Evolutionary conservation across 2,113 vertebrate genomes (phyloP).

Genomic region (Pelodiscus sinensis): DNA sequence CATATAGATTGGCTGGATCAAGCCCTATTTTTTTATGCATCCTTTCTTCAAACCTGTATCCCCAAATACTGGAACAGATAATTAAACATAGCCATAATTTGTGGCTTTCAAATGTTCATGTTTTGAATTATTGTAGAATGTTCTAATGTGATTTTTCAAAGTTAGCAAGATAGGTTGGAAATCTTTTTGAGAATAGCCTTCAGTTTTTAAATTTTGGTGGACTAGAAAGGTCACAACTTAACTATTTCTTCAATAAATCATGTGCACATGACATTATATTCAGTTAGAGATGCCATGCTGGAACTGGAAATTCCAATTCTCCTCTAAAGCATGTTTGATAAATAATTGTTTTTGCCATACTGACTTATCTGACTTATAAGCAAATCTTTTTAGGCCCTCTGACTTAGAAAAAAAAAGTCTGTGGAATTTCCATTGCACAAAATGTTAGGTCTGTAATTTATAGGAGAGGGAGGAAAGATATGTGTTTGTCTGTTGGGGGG

Average conservation of each 20-base stretch:
- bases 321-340: background rate
- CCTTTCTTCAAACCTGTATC: background rate
- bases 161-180: background rate
- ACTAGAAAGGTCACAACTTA: background rate
- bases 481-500: conserved; percentile 18
- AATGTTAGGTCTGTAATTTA: background rate
- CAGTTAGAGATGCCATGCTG: background rate
- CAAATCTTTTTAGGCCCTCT: too few species aligned
- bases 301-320: background rate
- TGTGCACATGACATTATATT: background rate
- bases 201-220: background rate
- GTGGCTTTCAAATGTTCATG: background rate
- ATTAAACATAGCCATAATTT: background rate
- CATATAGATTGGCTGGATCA: background rate
- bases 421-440: background rate
- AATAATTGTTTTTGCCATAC: background rate
- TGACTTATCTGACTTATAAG: background rate
- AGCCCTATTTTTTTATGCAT: background rate
- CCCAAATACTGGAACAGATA: background rate
- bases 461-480: background rate
- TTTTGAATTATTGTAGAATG: background rate
- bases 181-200: fast-evolving
- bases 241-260: background rate
- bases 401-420: too few species aligned
- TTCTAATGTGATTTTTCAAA: background rate